phyloP scores from a whole-genome alignment of 2,888 invertebrate species.

The Alcis repandata region DNA sequence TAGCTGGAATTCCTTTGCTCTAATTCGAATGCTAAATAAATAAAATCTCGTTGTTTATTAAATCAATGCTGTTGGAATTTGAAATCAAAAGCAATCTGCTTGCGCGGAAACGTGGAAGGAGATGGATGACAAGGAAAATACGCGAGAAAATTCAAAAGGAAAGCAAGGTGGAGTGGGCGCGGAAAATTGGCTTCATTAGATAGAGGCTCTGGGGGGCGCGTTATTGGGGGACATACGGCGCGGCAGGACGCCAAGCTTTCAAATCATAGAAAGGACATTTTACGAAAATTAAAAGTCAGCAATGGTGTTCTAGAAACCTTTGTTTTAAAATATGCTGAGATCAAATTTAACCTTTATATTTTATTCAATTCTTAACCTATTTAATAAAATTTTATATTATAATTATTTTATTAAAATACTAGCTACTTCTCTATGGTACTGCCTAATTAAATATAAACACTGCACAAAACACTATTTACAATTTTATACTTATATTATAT shows the following conservation, averaged over 20 bases:
- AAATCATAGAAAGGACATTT: neutral
- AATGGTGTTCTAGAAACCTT: too few relatives aligned
- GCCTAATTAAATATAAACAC: too few relatives aligned
- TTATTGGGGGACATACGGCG: constrained; percentile 64
- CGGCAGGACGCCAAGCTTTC: constrained; percentile 35
- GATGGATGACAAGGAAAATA: constrained; percentile 84
- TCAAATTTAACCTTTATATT: too few relatives aligned
- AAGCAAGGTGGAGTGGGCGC: constrained; percentile 77
- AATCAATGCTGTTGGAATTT: constrained; percentile 79
- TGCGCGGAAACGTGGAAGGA: constrained; percentile 77
- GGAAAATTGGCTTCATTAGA: constrained; percentile 86
- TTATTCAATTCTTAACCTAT: too few relatives aligned
- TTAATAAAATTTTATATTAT: too few relatives aligned
- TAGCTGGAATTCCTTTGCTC: constrained; percentile 37
- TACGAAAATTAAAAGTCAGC: neutral
- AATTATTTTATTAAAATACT: too few relatives aligned
- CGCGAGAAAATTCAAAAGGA: constrained; percentile 82
- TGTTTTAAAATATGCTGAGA: too few relatives aligned
- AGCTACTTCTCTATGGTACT: too few relatives aligned
- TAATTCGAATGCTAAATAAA: constrained; percentile 47
- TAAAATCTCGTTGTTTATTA: constrained; percentile 65
- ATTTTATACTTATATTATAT: too few relatives aligned
- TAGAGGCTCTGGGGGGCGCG: constrained; percentile 65
- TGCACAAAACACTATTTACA: too few relatives aligned
- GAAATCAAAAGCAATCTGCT: constrained; percentile 84